phyloP scores from a whole-genome alignment of 2,888 invertebrate species.

The Pyralis farinalis region DNA sequence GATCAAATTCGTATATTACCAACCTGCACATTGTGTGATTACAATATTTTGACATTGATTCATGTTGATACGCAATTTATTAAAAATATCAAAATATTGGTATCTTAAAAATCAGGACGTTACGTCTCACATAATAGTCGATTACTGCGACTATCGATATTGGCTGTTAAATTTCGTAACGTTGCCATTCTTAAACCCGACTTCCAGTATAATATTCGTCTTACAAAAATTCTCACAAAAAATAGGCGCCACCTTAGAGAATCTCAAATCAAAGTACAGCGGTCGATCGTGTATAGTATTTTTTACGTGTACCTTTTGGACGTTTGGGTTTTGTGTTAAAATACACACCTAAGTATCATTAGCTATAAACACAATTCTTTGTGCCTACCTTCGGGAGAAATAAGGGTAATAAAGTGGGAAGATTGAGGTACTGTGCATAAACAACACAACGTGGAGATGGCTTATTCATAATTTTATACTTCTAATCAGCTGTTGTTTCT shows the following conservation, averaged over 20 bases:
- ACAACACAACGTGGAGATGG: slow-evolving; percentile 44
- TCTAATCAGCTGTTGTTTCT: too few relatives aligned
- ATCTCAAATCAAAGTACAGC: slow-evolving; percentile 46
- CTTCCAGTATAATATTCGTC: slow-evolving; percentile 60
- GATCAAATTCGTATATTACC: too few relatives aligned
- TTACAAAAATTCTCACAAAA: slow-evolving; percentile 72
- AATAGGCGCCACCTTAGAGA: slow-evolving; percentile 73
- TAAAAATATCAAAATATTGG: too few relatives aligned
- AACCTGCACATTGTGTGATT: too few relatives aligned
- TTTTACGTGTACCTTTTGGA: slow-evolving; percentile 66
- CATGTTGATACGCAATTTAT: too few relatives aligned
- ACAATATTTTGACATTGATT: too few relatives aligned
- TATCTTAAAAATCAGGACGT: slow-evolving; percentile 6
- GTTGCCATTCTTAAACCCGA: slow-evolving; percentile 73
- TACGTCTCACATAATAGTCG: slow-evolving; percentile 36
- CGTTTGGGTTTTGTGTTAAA: slow-evolving; percentile 73
- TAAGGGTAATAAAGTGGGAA: slow-evolving; percentile 70
- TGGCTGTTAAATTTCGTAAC: slow-evolving; percentile 66
- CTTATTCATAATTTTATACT: slow-evolving; percentile 16
- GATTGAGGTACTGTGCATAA: slow-evolving; percentile 53
- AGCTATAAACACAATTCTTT: slow-evolving; percentile 78
- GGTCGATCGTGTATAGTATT: slow-evolving; percentile 64
- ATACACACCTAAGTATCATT: slow-evolving; percentile 80
- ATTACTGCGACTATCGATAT: slow-evolving; percentile 56
- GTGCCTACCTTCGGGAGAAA: slow-evolving; percentile 69